A percentile compares a stretch with the other conserved stretches of the same genome.
Evolutionary conservation across 1,140 invertebrate species (phyloP).

Genomic region (Nasonia longicornis): DNA sequence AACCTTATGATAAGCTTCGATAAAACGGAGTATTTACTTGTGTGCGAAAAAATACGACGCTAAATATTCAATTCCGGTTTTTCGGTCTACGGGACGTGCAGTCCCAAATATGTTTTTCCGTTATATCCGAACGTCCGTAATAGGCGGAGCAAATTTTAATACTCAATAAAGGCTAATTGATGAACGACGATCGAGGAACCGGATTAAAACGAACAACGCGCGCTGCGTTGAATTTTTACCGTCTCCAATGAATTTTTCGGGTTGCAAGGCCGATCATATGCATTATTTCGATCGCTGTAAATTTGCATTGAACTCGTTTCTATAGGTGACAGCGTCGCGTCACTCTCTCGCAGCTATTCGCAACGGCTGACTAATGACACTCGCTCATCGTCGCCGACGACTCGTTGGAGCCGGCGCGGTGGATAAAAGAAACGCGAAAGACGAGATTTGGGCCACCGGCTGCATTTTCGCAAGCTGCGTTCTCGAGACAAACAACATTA

Average conservation of each 20-base stretch:
- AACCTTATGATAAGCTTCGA: background rate
- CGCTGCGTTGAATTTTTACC: background rate
- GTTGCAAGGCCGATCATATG: background rate
- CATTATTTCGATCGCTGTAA: background rate
- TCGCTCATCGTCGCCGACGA: background rate
- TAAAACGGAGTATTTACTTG: background rate
- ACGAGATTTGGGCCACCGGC: background rate
- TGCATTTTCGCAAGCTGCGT: constrained; percentile 1
- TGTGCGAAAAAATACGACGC: background rate
- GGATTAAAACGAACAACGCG: background rate
- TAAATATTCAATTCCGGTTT: background rate
- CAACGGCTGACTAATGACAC: constrained; percentile 19
- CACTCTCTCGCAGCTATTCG: background rate
- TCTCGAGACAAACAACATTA: background rate
- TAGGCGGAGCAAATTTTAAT: too few relatives aligned
- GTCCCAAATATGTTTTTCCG: too few relatives aligned
- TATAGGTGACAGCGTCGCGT: background rate
- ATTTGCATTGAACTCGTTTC: background rate
- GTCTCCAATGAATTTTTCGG: too few relatives aligned
- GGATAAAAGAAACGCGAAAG: constrained; percentile 2
- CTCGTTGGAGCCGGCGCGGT: background rate
- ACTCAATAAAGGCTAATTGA: constrained; percentile 13
- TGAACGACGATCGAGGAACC: background rate
- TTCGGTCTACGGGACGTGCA: background rate
- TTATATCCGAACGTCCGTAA: too few relatives aligned